Evolutionary conservation across 2,113 vertebrate genomes (phyloP), one percentile per base, ranked within the genome.

Genomic region (Butorides virescens): DNA sequence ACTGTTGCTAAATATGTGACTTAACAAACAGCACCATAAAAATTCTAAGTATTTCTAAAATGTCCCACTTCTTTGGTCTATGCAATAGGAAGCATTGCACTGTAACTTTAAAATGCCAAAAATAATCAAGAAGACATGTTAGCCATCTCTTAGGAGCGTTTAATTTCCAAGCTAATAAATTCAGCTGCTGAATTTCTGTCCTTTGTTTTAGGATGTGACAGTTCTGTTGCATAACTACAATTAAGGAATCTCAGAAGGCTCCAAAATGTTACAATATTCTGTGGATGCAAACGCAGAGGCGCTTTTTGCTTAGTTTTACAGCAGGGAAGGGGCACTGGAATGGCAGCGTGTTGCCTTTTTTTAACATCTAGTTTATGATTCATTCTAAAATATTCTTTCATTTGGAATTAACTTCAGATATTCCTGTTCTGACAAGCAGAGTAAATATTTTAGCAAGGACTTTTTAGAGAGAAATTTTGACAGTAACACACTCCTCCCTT

Each of bases 351-450:
- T 72, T 94, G 66, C 87, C 65, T 80, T 85, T 92, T 92, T 94
- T 95, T 78, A 56, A 68, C 59, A 49, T 82, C 27, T 71, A 36
- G 20, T 88, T 96, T 92, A 89, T 88, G 94, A 95, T 93, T 95
- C 59, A 94, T 88, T 92, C 80, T 94, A 72, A 90, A 88, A 42
- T 97, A 74, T 75, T 94, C 92, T 88, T 95, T 97, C 86, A 78
- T 77, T 97, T 96, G 71, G 94, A 97, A 86, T 96, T 93, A 93
- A 49, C 59, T 93, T 96, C 86, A 82, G 78, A 89, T 96, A 76
- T 94, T 95, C 85, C 65, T 96, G 81, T 96, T 96, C 86, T 93
- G 93, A 97, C 96, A 96, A 88, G 56, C 70, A 95, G 42, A 79
- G 76, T 94, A 90, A 88, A 93, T 93, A 94, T 89, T 93, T 96